Evolutionary conservation across 2,888 invertebrate species (phyloP).

Genomic region (Napeogenes inachia): DNA sequence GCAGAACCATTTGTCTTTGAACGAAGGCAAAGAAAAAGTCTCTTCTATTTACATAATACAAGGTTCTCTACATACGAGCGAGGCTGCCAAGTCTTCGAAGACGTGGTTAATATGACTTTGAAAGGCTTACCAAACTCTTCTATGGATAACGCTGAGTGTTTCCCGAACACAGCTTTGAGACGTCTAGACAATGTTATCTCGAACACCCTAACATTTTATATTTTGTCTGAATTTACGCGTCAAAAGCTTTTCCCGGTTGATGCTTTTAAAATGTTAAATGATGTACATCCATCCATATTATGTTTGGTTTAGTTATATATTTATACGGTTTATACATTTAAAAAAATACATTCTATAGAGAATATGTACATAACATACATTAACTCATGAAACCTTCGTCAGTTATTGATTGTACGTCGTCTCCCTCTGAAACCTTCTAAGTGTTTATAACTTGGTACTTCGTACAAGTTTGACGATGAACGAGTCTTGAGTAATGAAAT

Average conservation of each 20-base stretch:
- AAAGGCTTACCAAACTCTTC: constrained; percentile 25
- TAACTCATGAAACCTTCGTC: not conserved
- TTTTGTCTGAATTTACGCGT: not conserved
- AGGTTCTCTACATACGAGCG: constrained; percentile 25
- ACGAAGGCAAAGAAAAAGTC: constrained; percentile 47
- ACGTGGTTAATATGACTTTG: constrained; percentile 31
- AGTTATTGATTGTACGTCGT: constrained; percentile 15
- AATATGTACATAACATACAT: not conserved
- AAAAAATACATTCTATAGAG: not conserved
- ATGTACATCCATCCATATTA: too few relatives aligned
- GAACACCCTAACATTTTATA: constrained; percentile 11
- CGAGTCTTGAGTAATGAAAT: constrained; percentile 19
- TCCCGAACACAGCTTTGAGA: constrained; percentile 15
- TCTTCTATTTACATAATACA: constrained; percentile 54
- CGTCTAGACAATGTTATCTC: constrained; percentile 21
- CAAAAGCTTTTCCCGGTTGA: not conserved
- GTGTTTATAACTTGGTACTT: constrained; percentile 22
- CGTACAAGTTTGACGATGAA: constrained; percentile 16
- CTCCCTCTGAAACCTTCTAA: constrained; percentile 20
- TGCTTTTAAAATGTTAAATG: not conserved
- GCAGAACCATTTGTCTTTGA: constrained; percentile 54
- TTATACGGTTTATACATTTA: too few relatives aligned
- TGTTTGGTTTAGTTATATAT: too few relatives aligned
- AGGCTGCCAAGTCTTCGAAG: constrained; percentile 23
- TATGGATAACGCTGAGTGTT: constrained; percentile 14